These are phyloP conservation scores for Alethe diademata DNA, from an alignment of 2,113 vertebrate genomes.

Conservation along the genomic window DNA sequence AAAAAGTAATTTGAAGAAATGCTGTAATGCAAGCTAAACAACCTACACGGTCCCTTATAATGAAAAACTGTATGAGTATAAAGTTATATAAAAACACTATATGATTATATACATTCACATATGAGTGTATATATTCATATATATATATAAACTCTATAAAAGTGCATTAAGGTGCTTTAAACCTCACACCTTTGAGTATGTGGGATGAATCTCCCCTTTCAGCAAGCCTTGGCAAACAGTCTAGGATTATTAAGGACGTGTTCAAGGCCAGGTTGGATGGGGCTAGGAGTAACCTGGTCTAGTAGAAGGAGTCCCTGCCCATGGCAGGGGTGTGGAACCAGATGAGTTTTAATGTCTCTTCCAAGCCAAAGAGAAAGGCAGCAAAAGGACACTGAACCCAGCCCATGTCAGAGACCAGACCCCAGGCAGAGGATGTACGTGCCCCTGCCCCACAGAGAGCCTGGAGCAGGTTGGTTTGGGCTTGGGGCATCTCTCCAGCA, in stretches of 20 bases:
- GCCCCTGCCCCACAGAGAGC: neutral
- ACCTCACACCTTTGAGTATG: neutral
- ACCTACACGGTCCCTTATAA: neutral
- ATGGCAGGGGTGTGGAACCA: neutral
- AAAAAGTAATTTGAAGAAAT: neutral
- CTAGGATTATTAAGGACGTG: neutral
- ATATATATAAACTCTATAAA: neutral
- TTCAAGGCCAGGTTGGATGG: neutral
- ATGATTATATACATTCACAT: neutral
- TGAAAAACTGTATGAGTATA: neutral
- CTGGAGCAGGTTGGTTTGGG: neutral
- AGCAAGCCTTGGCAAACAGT: neutral
- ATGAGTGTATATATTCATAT: rapidly evolving
- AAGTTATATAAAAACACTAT: neutral
- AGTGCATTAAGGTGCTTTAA: neutral
- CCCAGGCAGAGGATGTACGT: neutral
- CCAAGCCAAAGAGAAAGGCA: neutral
- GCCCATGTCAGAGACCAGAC: rapidly evolving
- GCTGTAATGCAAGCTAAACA: neutral
- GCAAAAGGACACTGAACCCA: rapidly evolving
- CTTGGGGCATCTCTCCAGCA: too few species aligned
- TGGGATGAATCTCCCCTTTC: neutral
- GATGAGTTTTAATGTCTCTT: neutral
- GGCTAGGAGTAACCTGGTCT: neutral
- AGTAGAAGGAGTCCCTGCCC: neutral